phyloP scores from a whole-genome alignment of 2,113 vertebrate species.

The Sula dactylatra region DNA sequence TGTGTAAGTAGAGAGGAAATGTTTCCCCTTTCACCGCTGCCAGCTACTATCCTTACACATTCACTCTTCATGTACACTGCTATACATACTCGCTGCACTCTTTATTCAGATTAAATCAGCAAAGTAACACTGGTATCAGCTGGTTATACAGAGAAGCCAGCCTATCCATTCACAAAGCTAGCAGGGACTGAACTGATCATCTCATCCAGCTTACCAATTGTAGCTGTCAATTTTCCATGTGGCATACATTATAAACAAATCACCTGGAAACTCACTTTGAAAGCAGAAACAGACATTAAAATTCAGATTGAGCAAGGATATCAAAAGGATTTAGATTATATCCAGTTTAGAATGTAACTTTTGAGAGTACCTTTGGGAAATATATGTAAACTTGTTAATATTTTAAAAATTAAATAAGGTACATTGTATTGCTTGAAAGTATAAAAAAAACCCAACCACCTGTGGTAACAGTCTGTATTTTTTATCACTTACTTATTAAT shows the following conservation, averaged over 20 bases:
- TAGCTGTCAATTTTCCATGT: not conserved
- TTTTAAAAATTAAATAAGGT: slow-evolving; percentile 1
- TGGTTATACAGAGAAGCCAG: not conserved
- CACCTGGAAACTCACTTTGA: not conserved
- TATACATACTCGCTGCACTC: not conserved
- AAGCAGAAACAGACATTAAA: not conserved
- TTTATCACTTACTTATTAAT: not conserved
- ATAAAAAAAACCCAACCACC: not conserved
- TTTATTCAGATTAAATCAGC: not conserved
- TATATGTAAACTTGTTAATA: not conserved
- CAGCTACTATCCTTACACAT: not conserved
- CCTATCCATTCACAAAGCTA: not conserved
- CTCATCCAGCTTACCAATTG: not conserved
- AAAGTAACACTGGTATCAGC: not conserved
- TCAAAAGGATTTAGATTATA: not conserved
- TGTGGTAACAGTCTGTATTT: not conserved
- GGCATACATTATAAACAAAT: not conserved
- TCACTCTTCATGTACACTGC: no score
- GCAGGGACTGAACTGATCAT: not conserved
- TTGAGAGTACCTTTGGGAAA: not conserved
- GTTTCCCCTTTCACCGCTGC: not conserved
- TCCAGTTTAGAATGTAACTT: not conserved
- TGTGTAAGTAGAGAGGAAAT: not conserved
- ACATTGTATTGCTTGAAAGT: not conserved
- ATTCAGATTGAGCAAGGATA: not conserved